phyloP scores from a whole-genome alignment of 2,888 invertebrate species.

The Beris morrisii region DNA sequence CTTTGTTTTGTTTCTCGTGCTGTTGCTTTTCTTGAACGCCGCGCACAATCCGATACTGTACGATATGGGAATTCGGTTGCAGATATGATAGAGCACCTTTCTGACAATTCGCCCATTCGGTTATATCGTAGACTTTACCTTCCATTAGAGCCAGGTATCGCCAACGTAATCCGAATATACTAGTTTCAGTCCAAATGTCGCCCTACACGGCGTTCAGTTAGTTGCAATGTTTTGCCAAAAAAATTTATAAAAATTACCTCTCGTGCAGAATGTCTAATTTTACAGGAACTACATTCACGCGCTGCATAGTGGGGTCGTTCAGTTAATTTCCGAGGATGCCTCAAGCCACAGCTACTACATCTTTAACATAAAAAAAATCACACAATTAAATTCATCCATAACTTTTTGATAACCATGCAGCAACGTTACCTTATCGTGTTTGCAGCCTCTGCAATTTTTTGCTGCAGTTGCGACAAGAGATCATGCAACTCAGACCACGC shows the following conservation, averaged over 20 bases:
- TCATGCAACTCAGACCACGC: conserved; percentile 88
- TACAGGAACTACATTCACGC: conserved; percentile 85
- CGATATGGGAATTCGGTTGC: conserved; percentile 87
- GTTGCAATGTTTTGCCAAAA: background rate
- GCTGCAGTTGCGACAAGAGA: conserved; percentile 82
- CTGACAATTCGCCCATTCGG: conserved; percentile 96
- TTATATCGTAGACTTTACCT: conserved; percentile 92
- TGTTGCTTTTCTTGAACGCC: conserved; percentile 55
- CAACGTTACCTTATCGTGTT: conserved; percentile 74
- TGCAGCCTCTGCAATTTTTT: conserved; percentile 92
- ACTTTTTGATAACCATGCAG: too few species aligned
- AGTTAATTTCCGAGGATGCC: conserved; percentile 84
- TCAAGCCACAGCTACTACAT: conserved; percentile 90
- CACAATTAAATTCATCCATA: too few species aligned
- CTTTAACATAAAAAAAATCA: conserved; percentile 52
- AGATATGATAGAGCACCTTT: conserved; percentile 65
- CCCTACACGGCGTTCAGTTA: conserved; percentile 61
- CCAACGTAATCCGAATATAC: conserved; percentile 85
- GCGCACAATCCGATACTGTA: conserved; percentile 64
- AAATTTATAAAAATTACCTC: conserved; percentile 61
- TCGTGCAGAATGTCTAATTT: conserved; percentile 85
- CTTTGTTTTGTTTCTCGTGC: conserved; percentile 46
- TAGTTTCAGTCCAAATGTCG: conserved; percentile 95
- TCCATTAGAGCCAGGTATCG: conserved; percentile 97
- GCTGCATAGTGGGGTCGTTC: conserved; percentile 90